Percentiles rank a stretch among this genome's conserved stretches.
Evolutionary conservation across 2,113 vertebrate species (phyloP).

Genomic region (Actinemys pallida): DNA sequence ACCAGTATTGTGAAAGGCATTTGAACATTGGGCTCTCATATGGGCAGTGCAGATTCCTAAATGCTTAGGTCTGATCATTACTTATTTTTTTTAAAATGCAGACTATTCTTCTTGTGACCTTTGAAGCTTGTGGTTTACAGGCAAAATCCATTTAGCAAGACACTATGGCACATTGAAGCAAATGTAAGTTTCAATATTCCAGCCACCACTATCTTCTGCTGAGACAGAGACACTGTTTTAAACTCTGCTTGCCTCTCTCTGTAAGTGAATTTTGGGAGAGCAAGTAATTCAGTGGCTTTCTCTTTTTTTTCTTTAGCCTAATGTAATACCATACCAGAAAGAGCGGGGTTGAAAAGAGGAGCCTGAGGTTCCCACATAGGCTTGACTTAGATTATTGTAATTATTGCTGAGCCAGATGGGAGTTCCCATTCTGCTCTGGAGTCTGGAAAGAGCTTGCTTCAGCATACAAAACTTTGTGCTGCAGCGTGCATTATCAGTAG

Average conservation of each 20-base stretch:
- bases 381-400: slow-evolving; percentile 17
- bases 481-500: neutral
- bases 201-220: neutral
- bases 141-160: neutral
- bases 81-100: neutral
- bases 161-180: neutral
- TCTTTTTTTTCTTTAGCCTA: neutral
- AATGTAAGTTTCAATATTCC: neutral
- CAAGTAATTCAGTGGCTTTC: neutral
- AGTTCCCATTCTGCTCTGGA: neutral
- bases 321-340: neutral
- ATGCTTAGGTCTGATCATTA: neutral
- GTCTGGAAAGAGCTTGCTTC: neutral
- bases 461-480: neutral
- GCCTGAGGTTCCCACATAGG: neutral
- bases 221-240: neutral
- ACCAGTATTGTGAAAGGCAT: too few species aligned
- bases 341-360: neutral
- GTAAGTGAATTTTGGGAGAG: neutral
- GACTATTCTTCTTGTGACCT: neutral
- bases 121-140: neutral
- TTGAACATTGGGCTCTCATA: too few species aligned
- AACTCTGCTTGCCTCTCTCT: neutral
- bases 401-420: neutral
- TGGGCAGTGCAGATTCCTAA: neutral